A percentile compares a stretch with the other conserved stretches of the same genome.
Conservation (phyloP, 92 coral and sea anemone species). For the Actinostola sp. region DNA sequence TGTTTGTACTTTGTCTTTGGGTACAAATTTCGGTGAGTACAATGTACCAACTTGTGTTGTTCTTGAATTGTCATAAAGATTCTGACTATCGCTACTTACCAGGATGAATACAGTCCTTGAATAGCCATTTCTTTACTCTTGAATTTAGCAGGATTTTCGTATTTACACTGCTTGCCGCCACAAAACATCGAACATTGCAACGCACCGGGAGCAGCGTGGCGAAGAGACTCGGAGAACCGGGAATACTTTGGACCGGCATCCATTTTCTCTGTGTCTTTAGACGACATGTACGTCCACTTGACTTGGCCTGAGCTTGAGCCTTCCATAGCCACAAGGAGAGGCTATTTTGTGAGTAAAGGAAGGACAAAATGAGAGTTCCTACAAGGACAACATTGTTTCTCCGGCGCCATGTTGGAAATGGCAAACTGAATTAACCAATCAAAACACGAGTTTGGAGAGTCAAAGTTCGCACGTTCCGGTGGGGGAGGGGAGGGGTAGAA, state of each 20-base stretch:
- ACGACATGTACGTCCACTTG: slow-evolving; percentile 66
- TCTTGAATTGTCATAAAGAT: background rate
- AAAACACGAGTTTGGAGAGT: background rate
- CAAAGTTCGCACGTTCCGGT: too few relatives aligned
- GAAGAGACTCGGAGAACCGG: slow-evolving; percentile 92
- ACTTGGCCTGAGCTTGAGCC: slow-evolving; percentile 57
- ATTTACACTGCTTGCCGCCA: slow-evolving; percentile 95
- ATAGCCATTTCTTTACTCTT: slow-evolving; percentile 84
- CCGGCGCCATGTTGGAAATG: slow-evolving; percentile 6
- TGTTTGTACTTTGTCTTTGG: too few relatives aligned
- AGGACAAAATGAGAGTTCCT: background rate
- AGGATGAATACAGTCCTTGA: slow-evolving; percentile 91
- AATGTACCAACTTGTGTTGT: background rate
- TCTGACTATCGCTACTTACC: slow-evolving; percentile 50
- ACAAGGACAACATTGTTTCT: background rate
- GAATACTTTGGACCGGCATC: slow-evolving; percentile 95
- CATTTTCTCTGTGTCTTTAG: slow-evolving; percentile 51
- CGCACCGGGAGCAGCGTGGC: slow-evolving; percentile 87
- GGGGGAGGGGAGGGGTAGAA: too few relatives aligned
- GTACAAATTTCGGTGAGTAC: too few relatives aligned
- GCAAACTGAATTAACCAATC: background rate
- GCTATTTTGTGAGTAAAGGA: background rate
- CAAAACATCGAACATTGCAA: slow-evolving; percentile 98
- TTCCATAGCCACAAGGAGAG: slow-evolving; percentile 1
- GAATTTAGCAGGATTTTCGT: slow-evolving; percentile 87